These are phyloP conservation scores for Drosophila ohnishii DNA, from an alignment of 1,140 invertebrate species.

Conservation along the genomic window DNA sequence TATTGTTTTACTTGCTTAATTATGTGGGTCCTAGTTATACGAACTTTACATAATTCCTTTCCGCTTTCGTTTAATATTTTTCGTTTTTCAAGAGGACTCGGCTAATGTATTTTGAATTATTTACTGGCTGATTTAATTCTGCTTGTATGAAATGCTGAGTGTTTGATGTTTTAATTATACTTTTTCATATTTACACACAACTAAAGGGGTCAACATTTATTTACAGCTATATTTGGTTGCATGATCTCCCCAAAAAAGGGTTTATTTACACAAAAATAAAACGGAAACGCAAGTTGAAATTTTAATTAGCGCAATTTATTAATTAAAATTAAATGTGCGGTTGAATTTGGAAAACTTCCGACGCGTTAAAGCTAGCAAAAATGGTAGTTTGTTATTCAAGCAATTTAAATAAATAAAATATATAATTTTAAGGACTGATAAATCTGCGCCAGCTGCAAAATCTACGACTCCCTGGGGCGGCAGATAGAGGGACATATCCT, in stretches of 20 bases:
- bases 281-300: constrained; percentile 14
- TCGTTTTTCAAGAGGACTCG: constrained; percentile 8
- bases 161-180: constrained; percentile 33
- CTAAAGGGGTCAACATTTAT: constrained; percentile 24
- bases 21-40: constrained; percentile 10
- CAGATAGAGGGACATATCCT: constrained; percentile 20
- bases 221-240: constrained; percentile 22
- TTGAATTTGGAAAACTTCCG: constrained; percentile 17
- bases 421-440: constrained; percentile 1
- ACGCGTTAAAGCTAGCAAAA: background rate
- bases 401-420: constrained; percentile 31
- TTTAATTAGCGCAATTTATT: constrained; percentile 43
- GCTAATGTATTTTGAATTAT: constrained; percentile 20
- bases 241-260: constrained; percentile 8
- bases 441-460: constrained; percentile 10
- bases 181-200: constrained; percentile 42
- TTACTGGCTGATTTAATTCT: constrained; percentile 28
- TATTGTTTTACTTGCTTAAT: constrained; percentile 18
- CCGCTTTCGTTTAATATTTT: constrained; percentile 18
- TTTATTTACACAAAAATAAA: constrained; percentile 53
- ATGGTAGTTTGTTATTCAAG: constrained; percentile 4
- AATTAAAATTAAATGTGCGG: constrained; percentile 34
- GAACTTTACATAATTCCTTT: constrained; percentile 6
- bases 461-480: constrained; percentile 28
- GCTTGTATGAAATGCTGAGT: constrained; percentile 9